Conservation (phyloP, 2,797 vertebrate species). For the Brachyrhaphis roseni region DNA sequence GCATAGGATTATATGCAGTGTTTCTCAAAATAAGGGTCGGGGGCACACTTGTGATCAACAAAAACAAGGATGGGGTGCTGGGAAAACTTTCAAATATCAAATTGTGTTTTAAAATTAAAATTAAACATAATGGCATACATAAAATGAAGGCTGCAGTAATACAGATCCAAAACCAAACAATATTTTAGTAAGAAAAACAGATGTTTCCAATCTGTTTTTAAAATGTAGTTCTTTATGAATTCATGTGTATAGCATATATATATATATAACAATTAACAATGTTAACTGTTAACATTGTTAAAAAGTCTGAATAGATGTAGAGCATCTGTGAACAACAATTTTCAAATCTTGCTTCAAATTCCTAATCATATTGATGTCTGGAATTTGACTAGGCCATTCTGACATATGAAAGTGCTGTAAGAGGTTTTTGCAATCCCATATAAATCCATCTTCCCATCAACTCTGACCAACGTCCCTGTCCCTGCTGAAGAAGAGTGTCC, state of each 20-base stretch:
- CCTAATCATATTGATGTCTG: background rate
- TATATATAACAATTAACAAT: too few species aligned
- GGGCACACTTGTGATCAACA: background rate
- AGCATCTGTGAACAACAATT: background rate
- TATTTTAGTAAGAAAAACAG: background rate
- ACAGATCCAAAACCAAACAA: background rate
- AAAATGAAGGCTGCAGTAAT: background rate
- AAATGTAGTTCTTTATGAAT: too few species aligned
- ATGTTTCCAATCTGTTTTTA: too few species aligned
- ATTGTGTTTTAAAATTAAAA: background rate
- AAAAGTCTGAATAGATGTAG: background rate
- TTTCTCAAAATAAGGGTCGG: background rate
- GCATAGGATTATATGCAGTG: background rate
- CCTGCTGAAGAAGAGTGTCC: background rate
- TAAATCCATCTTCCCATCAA: background rate
- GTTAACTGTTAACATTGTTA: too few species aligned
- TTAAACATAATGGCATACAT: background rate
- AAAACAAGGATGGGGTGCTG: background rate
- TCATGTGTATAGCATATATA: too few species aligned
- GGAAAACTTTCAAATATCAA: background rate
- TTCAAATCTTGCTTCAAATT: background rate
- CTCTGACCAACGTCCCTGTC: background rate
- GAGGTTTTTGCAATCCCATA: background rate
- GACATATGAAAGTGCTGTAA: background rate
- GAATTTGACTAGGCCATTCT: background rate